Evolutionary conservation across 2,888 invertebrate genomes (phyloP).

Genomic region (Phalera bucephala): DNA sequence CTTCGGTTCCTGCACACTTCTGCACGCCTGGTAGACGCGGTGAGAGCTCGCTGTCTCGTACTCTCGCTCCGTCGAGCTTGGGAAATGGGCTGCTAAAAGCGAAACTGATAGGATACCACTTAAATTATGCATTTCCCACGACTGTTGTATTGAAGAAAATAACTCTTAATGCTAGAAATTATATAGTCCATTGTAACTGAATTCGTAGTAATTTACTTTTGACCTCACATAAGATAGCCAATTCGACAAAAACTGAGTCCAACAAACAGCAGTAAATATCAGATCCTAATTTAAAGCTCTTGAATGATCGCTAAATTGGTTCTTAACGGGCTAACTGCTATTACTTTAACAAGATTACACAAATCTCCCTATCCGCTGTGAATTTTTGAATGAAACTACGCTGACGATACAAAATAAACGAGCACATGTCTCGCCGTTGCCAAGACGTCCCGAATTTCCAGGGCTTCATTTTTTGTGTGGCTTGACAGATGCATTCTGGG

Average conservation of each 20-base stretch:
- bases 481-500: conserved; percentile 81
- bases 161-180: no score
- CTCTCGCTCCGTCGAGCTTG: conserved; percentile 50
- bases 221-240: conserved; percentile 28
- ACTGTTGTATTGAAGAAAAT: conserved; percentile 19
- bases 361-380: conserved; percentile 75
- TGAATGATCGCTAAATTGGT: conserved; percentile 64
- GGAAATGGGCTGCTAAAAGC: conserved; percentile 69
- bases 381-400: conserved; percentile 79
- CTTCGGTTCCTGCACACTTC: conserved; percentile 71
- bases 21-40: conserved; percentile 67
- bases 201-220: conserved; percentile 5
- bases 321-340: conserved; percentile 59
- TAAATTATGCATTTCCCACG: conserved; percentile 46
- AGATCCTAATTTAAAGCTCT: conserved; percentile 37
- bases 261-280: conserved; percentile 50
- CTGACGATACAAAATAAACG: conserved; percentile 70
- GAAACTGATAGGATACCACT: conserved; percentile 57
- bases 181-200: no score
- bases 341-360: conserved; percentile 79
- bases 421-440: conserved; percentile 69
- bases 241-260: conserved; percentile 6
- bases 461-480: conserved; percentile 72
- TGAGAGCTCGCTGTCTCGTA: conserved; percentile 44
- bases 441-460: conserved; percentile 79